These are phyloP conservation scores for Allygus modestus DNA, from an alignment of 2,888 invertebrate genomes.

Conservation along the genomic window DNA sequence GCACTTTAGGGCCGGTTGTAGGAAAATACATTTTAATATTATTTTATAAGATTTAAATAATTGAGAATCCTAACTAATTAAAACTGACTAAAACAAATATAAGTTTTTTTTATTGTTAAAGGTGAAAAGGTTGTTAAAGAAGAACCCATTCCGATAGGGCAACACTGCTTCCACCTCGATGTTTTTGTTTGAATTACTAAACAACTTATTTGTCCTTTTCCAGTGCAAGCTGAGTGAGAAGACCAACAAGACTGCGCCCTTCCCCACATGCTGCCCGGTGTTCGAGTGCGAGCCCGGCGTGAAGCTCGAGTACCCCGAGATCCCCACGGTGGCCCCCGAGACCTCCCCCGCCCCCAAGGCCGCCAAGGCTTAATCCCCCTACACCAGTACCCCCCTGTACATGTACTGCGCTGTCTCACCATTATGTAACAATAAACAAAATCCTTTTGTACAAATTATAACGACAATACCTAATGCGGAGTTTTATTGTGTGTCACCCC, in stretches of 20 bases:
- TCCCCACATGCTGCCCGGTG: conserved; percentile 91
- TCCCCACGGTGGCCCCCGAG: conserved; percentile 78
- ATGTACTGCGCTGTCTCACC: conserved; percentile 6
- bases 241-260: conserved; percentile 92
- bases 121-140: no score
- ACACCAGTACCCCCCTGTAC: background rate
- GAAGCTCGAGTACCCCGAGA: conserved; percentile 91
- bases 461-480: conserved; percentile 7
- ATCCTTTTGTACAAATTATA: conserved; percentile 32
- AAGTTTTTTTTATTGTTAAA: no score
- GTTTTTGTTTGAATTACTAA: no score
- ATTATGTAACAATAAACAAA: conserved; percentile 4
- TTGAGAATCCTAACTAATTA: no score
- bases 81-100: no score
- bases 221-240: conserved; percentile 90
- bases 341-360: conserved; percentile 68
- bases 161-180: no score
- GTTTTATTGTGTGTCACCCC: background rate
- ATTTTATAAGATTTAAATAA: no score
- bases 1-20: no score
- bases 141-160: no score
- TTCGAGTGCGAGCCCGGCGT: conserved; percentile 93
- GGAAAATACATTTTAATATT: no score
- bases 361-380: conserved; percentile 67
- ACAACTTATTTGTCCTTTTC: background rate